Base-by-base conservation (phyloP, 2,888 invertebrate species). In the Bellardia pandia region DNA sequence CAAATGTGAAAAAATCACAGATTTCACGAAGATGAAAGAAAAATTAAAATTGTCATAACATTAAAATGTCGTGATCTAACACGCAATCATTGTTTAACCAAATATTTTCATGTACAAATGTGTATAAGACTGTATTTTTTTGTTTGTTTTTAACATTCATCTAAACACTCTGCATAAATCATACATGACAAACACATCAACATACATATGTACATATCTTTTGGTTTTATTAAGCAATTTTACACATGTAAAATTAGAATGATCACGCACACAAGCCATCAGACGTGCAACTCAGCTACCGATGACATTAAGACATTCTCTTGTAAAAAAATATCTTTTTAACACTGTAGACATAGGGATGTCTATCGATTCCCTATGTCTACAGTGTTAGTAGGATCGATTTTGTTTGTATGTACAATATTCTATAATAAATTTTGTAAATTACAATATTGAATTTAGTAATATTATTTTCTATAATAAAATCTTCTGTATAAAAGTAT, bases 31-130 rank as follows among this genome's bases (percentile, higher is more conserved):
- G 58, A 75, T 42, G 51, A 53, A 58, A 51, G 16, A 64, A 75
- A 83, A 79, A 79, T 75, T 7, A 78, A 82, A 86, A 86, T 71
- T 74, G 66, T 80, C 76, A 30, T 78, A 81, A 80, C 66, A 81
- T 82, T 42, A 48, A 71, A 77, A 84, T 79, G 51, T 72, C 76
- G 64, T 79, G 69, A 83, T 79, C 51, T 79, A 75, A 78, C 78
- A 82, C 78, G 82, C 71, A 79, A 79, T 68, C 77, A n/a, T 77
- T 7, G 23, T 42, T 42, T 60, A 37, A 37, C 37, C 62, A 51
- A 40, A 11, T 75, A 30, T 40, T 72, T 58, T 51, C 33, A 13
- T 33, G n/a, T 42, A 53, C 14, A 14, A 53, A 53, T 16, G 7
- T 13, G 9, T 45, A 13, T 45, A 45, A 45, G 45, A 45, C 11